phyloP scores from a whole-genome alignment of 2,113 vertebrate genomes.

The Origma solitaria region DNA sequence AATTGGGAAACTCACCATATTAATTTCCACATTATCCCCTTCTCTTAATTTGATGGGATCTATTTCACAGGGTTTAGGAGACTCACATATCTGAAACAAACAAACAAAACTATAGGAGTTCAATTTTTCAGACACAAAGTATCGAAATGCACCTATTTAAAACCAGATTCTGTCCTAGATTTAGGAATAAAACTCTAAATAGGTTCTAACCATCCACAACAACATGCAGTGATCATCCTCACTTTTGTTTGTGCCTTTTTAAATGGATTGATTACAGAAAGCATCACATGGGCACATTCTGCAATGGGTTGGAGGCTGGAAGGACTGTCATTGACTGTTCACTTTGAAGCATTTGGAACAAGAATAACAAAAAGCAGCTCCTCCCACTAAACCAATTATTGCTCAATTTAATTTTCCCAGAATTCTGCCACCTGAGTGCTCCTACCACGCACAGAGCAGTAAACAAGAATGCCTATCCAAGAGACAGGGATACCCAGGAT shows the following conservation, averaged over 20 bases:
- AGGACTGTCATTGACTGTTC: not conserved
- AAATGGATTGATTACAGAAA: not conserved
- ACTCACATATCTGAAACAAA: constrained; percentile 88
- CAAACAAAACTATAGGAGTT: not conserved
- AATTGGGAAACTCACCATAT: constrained; percentile 78
- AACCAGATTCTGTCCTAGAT: not conserved
- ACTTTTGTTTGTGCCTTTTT: not conserved
- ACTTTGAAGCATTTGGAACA: not conserved
- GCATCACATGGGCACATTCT: not conserved
- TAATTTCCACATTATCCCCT: constrained; percentile 90
- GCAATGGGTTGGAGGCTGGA: not conserved
- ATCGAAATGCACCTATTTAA: not conserved
- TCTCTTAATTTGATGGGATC: constrained; percentile 93
- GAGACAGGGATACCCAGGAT: not conserved
- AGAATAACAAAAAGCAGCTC: not conserved
- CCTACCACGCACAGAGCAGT: not conserved
- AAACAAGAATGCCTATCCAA: not conserved
- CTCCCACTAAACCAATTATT: not conserved
- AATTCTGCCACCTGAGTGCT: not conserved
- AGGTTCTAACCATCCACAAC: not conserved
- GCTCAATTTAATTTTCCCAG: not conserved
- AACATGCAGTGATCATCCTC: not conserved
- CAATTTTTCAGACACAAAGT: not conserved
- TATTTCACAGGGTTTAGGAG: constrained; percentile 95
- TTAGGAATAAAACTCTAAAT: not conserved